Base-by-base conservation (phyloP, 2,113 vertebrate species). In the Sterrhoptilus dennistouni region DNA sequence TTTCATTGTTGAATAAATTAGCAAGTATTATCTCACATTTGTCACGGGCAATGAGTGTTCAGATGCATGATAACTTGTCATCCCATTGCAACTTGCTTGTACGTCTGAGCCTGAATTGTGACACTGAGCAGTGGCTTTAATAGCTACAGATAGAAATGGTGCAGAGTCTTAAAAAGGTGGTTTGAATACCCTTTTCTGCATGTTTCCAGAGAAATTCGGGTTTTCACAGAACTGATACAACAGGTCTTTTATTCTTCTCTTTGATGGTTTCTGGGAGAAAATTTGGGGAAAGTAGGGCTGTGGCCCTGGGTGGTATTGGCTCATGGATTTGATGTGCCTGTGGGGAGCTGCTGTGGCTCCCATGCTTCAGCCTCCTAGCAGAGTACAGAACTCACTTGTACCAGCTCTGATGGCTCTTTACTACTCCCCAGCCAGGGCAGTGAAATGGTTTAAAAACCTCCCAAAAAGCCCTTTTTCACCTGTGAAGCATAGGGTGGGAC, bases 1-100 rank as follows among this genome's bases (percentile, higher is more conserved):
- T 90, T 91, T 85, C n/a, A 25, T 19, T 91, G 65, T 25, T 87
- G 87, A 63, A 83, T 80, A 89, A 91, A 94, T 94, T 92, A 90
- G 44, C 66, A 86, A 95, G 61, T 64, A 60, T 86, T 95, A 88
- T 18, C 54, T 94, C 59, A 66, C 45, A 66, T 65, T 92, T 89
- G 71, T 86, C 80, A 81, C 2, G 10, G 68, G 17, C 65, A 90
- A 28, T 80, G 61, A 76, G 22, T 25, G 49, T 68, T 89, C 52
- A 79, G 61, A 59, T 0, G 4, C 45, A 47, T 36, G 52, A 33
- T 44, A 83, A 68, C 44, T 87, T 91, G 74, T 79, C 78, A 85
- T 63, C 38, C 35, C 22, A 7, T 27, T 87, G 61, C 52, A 76
- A 68, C n/a, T 76, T 8, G 3, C 56, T 70, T 45, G 8, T 59